Evolutionary conservation across 2,113 vertebrate genomes (phyloP), one percentile per base, ranked within the genome.

Genomic region (Cisticola juncidis): DNA sequence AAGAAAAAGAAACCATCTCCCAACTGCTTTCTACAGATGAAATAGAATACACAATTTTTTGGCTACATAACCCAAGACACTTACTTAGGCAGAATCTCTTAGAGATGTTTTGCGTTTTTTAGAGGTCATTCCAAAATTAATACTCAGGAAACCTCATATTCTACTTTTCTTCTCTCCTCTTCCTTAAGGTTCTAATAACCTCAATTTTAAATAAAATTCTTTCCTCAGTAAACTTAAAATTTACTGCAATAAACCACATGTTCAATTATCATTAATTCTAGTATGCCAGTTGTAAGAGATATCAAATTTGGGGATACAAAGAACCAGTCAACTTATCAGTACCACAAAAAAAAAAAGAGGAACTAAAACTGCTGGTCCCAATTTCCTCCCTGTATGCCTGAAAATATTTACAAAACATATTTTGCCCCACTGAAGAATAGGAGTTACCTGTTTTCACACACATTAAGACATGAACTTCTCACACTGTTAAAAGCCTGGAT

Each of bases 271-370:
- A 57, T 48, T 78, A 56, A 35, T 82, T 64, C 12, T 36, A 36
- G 5, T 21, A 40, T 24, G 22, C 8, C 57, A 68, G 13, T 19
- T 19, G 20, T 58, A 74, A 74, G 11, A 57, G 28, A 72, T 15
- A 71, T 5, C 13, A 12, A 84, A 45, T 40, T 48, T 58, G 20
- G 20, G 28, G 13, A 50, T 69, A 70, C 6, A 54, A 72, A 73
- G 16, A 77, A 48, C 15, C 50, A 79, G 22, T 51, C 25, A 69
- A 9, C 12, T 53, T 58, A 6, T 15, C 33, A 77, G 16, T 44
- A 68, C 18, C 0, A 0, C 6, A 12, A 28, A 54, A 73, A 28
- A 54, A 73, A 69, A 60, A 3, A 12, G 21, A 80, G 3, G 7
- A 17, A 44, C n/a, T 29, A 47, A 73, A 86, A 51, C 26, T 25